Base-by-base conservation (phyloP, 2,797 vertebrate genomes). In the Scolopax rusticola region DNA sequence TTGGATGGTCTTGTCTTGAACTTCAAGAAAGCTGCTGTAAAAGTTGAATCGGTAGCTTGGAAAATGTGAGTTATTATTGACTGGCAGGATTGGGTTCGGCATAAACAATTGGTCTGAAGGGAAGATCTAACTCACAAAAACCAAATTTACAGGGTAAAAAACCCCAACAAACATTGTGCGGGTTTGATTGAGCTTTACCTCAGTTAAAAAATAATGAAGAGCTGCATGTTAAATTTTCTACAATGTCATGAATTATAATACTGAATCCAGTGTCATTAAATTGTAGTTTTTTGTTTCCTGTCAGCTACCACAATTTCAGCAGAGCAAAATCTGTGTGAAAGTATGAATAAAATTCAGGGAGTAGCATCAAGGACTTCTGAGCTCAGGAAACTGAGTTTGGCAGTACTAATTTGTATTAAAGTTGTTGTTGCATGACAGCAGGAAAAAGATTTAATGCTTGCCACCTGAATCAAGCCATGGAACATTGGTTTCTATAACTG, bases 371-470 rank as follows among this genome's bases (percentile, higher is more conserved):
- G 98, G 98, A 97, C 98, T 98, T 98, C 97, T 97, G 97, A 98
- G 98, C 98, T 97, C 96, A 98, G 97, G 96, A 98, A 98, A 97
- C 97, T 97, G 97, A 98, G 97, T 98, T 98, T 98, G 98, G 98
- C 98, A 98, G 98, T 97, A 97, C 98, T 98, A 98, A 98, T 98
- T 98, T 98, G 98, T 98, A 98, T 98, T 98, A 98, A 98, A 98
- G 98, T 98, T 98, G 98, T 98, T 98, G 98, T 98, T 98, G 98
- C 98, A 98, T 98, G 98, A 98, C 98, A 98, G 98, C 98, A 97
- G 97, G 97, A 98, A 98, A 98, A 98, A 98, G 98, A 98, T 98
- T 98, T 98, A 98, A 98, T 98, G 98, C 98, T 98, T 98, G 98
- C 98, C 98, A 98, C 98, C 98, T 98, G 98, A 98, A 98, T 98